These are phyloP conservation scores for Solenopsis invicta DNA, from an alignment of 1,140 invertebrate genomes.

Conservation along the genomic window DNA sequence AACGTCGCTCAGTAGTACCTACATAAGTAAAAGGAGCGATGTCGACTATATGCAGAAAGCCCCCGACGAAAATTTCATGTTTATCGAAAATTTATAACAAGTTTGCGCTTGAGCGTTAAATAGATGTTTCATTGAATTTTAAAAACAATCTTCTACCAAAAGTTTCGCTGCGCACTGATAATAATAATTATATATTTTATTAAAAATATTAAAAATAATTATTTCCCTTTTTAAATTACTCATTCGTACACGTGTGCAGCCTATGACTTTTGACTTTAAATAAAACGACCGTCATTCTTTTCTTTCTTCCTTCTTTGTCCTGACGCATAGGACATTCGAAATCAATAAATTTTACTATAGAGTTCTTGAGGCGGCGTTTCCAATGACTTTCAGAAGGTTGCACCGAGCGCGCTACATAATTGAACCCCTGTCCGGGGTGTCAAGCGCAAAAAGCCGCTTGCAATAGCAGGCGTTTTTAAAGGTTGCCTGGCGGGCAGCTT, in stretches of 20 bases:
- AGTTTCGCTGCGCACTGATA: no score
- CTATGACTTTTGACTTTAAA: background rate
- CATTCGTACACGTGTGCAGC: background rate
- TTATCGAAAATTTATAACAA: no score
- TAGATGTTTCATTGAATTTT: no score
- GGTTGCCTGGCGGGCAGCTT: background rate
- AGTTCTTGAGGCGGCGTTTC: background rate
- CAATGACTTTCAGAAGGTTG: slow-evolving; percentile 14
- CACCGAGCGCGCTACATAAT: background rate
- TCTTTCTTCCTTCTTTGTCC: background rate
- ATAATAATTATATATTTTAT: no score
- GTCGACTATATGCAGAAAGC: background rate
- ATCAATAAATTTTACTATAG: slow-evolving; percentile 27
- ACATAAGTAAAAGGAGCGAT: background rate
- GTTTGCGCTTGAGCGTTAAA: no score
- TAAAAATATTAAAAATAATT: no score
- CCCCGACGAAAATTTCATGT: no score
- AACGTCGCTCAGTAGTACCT: background rate
- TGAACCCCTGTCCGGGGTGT: background rate
- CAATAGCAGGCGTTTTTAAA: background rate
- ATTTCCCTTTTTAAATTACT: background rate
- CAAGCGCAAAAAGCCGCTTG: background rate
- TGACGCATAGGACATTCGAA: background rate
- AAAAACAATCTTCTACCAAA: no score
- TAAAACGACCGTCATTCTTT: slow-evolving; percentile 11